Conservation (phyloP, 2,113 vertebrate genomes). For the Philantomba maxwellii region DNA sequence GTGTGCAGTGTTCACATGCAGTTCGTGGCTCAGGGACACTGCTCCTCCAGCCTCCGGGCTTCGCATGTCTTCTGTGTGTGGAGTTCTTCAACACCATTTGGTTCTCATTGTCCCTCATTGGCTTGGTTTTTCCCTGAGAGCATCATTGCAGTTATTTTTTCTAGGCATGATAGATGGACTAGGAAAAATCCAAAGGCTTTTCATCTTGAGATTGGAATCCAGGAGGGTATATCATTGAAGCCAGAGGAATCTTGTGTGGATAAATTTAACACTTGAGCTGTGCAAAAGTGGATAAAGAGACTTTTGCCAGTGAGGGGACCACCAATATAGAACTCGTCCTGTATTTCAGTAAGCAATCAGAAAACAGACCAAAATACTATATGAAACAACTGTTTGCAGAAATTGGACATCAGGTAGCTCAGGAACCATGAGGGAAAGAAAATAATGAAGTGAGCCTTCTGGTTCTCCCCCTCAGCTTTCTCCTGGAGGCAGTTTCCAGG, state of each 20-base stretch:
- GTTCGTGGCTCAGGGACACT: fast-evolving
- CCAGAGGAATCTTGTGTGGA: not conserved
- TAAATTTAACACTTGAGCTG: not conserved
- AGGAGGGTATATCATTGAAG: not conserved
- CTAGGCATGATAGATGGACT: not conserved
- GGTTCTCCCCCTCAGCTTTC: not conserved
- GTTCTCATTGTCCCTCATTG: not conserved
- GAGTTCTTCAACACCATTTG: not conserved
- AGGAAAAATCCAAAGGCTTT: not conserved
- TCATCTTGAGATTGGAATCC: not conserved
- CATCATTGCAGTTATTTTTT: not conserved
- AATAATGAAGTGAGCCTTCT: not conserved
- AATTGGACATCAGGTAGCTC: not conserved
- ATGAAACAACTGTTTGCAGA: not conserved
- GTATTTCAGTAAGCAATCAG: not conserved
- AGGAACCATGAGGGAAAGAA: not conserved
- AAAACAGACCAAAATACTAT: not conserved
- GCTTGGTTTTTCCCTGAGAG: not conserved
- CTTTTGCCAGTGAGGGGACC: not conserved
- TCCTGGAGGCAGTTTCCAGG: not conserved
- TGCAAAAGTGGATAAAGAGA: not conserved
- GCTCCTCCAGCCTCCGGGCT: not conserved
- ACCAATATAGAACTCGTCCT: not conserved
- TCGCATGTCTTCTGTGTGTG: not conserved
- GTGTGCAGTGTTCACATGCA: fast-evolving